Base-by-base conservation (phyloP, 2,888 invertebrate species). In the Metalampra italica region DNA sequence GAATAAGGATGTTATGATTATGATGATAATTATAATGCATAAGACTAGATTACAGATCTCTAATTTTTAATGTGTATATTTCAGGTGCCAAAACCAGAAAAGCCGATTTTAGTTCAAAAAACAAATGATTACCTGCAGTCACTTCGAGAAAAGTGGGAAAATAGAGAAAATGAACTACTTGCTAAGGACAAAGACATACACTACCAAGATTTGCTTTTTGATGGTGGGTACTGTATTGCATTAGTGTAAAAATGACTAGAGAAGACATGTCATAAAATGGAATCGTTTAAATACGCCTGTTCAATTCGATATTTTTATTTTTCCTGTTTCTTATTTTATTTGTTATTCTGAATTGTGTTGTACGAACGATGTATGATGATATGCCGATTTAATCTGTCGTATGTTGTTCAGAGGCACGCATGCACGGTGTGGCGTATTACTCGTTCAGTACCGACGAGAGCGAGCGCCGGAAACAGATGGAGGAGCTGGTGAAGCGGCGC, bases 371-470 rank as follows among this genome's bases (percentile, higher is more conserved):
- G 22, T 22, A n/a, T n/a, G 2, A 22, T 22, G 2, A 22, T 5
- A 29, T 4, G n/a, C n/a, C n/a, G n/a, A n/a, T n/a, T n/a, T n/a
- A n/a, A n/a, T n/a, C n/a, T n/a, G n/a, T n/a, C n/a, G n/a, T 37
- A 12, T 29, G 12, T 13, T 45, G 52, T 59, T 3, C 78, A 93
- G 98, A 98, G 92, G 96, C 97, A 0, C 91, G 98, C 53, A 92
- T 94, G 9, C 98, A 98, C 72, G 98, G 98, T 68, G 97, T 97
- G 13, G 96, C 96, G 5, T 98, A 96, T 82, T 98, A 94, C 81
- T 92, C 94, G 15, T 98, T 98, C 78, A 96, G 97, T 11, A 95
- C 94, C 41, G 95, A 98, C 64, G 96, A 97, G 62, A 90, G 91
- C 1, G 92, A 93, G 65, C 92, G 98, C 59, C 86, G 90, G 1